Conservation (phyloP, 1,140 invertebrate species). For the Spodoptera frugiperda region DNA sequence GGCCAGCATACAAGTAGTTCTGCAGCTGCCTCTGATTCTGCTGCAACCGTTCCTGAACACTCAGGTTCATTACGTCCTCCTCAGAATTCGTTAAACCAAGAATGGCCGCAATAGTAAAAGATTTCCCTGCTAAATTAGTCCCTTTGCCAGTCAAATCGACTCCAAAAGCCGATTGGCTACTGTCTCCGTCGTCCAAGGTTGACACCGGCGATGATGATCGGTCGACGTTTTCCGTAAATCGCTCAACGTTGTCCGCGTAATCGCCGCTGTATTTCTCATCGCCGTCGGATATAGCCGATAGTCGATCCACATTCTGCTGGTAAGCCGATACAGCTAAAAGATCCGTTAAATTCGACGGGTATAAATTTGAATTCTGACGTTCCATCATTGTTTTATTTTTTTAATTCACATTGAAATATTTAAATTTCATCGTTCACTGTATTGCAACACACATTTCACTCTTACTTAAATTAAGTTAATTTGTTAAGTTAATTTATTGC, state of each 20-base stretch:
- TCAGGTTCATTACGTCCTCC: constrained; percentile 79
- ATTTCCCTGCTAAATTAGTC: constrained; percentile 77
- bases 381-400: constrained; percentile 65
- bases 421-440: constrained; percentile 46
- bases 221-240: constrained; percentile 55
- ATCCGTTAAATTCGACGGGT: constrained; percentile 71
- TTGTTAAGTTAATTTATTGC: constrained; percentile 36
- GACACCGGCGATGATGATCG: constrained; percentile 63
- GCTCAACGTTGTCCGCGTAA: constrained; percentile 56
- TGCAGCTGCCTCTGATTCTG: constrained; percentile 76
- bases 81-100: constrained; percentile 74
- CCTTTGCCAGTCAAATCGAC: constrained; percentile 78
- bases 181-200: constrained; percentile 73
- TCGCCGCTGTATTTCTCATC: constrained; percentile 61
- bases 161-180: constrained; percentile 74
- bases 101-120: constrained; percentile 81
- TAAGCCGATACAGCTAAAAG: constrained; percentile 65
- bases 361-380: constrained; percentile 62
- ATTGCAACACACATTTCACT: constrained; percentile 26
- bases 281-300: constrained; percentile 55
- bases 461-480: constrained; percentile 11
- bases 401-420: constrained; percentile 64
- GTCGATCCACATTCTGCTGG: constrained; percentile 67
- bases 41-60: constrained; percentile 76
- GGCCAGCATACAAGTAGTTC: constrained; percentile 75